A percentile compares a stretch with the other conserved stretches of the same genome.
Conservation (phyloP, 2,797 vertebrate species). For the Trachops cirrhosus region DNA sequence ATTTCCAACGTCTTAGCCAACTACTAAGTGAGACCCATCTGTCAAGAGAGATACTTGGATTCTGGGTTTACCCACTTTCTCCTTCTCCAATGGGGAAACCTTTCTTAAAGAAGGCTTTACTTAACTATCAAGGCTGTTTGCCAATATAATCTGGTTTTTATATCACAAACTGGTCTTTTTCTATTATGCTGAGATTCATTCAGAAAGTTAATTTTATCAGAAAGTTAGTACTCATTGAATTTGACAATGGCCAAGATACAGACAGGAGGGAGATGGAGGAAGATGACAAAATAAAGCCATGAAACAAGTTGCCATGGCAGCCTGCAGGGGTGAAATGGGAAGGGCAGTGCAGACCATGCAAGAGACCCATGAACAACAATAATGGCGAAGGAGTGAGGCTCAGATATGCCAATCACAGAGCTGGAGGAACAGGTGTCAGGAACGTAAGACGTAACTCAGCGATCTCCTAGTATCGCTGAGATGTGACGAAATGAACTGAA, state of each 20-base stretch:
- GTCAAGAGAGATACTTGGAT: background rate
- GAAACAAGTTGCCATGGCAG: background rate
- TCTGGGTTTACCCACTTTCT: constrained; percentile 19
- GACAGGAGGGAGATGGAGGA: background rate
- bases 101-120: background rate
- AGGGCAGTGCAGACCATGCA: background rate
- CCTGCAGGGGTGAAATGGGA: background rate
- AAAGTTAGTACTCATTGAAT: constrained; percentile 69
- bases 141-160: constrained; percentile 40
- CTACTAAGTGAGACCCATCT: background rate
- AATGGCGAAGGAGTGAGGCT: background rate
- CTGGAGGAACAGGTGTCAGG: background rate
- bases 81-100: background rate
- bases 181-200: constrained; percentile 51
- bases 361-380: background rate
- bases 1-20: background rate
- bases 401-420: background rate
- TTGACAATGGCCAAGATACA: constrained; percentile 68
- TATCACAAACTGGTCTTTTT: background rate
- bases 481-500: background rate
- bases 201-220: constrained; percentile 58
- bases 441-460: background rate
- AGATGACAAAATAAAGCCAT: background rate
- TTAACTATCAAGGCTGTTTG: constrained; percentile 17
- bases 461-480: background rate